These are phyloP conservation scores for Caenorhabditis elegans DNA, from an alignment of 1,140 invertebrate genomes.

Conservation along the genomic window WBcel235 BX284602.5:11427501-11428000, in stretches of 20 bases:
- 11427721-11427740: no score
- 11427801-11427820: background rate
- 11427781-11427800: background rate
- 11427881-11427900: no score
- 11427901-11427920: no score
- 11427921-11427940: no score
- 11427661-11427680: background rate
- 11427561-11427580: background rate
- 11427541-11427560: background rate
- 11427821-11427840: background rate
- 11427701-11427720: background rate
- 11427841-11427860: no score
- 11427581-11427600: background rate
- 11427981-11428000: no score
- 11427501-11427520: background rate
- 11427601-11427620: background rate
- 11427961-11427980: no score
- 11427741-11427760: no score
- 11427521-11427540: background rate
- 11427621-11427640: background rate
- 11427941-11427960: no score
- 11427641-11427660: background rate
- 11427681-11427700: background rate
- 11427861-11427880: no score
- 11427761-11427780: background rate